phyloP scores from a whole-genome alignment of 92 coral and sea anemone genomes.

The Ricordea florida region DNA sequence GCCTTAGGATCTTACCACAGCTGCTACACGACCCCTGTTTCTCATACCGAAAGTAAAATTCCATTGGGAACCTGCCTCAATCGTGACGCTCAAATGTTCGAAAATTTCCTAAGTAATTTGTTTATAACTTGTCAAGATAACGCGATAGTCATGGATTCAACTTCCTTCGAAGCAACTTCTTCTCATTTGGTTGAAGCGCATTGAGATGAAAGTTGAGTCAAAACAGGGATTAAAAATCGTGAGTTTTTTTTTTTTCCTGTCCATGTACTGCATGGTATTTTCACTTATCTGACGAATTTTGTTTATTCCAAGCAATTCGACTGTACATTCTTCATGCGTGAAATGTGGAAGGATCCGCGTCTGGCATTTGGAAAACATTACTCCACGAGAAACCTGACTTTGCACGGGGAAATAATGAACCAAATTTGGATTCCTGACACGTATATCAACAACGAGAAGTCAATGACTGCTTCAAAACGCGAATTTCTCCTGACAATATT shows the following conservation, averaged over 20 bases:
- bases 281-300: not conserved
- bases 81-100: too few relatives aligned
- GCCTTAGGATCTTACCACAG: too few relatives aligned
- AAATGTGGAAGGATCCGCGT: slow-evolving; percentile 81
- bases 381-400: slow-evolving; percentile 65
- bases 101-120: too few relatives aligned
- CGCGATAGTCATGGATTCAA: too few relatives aligned
- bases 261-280: not conserved
- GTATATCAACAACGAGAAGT: slow-evolving; percentile 88
- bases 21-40: too few relatives aligned
- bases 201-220: too few relatives aligned
- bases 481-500: slow-evolving; percentile 72
- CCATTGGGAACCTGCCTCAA: too few relatives aligned
- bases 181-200: too few relatives aligned
- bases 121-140: too few relatives aligned
- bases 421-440: slow-evolving; percentile 96
- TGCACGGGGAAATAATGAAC: slow-evolving; percentile 80
- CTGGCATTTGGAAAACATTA: slow-evolving; percentile 69
- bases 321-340: slow-evolving; percentile 86
- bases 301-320: slow-evolving; percentile 72
- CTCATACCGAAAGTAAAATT: too few relatives aligned
- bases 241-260: not conserved
- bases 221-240: too few relatives aligned
- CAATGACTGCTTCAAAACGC: slow-evolving; percentile 67
- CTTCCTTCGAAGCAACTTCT: too few relatives aligned